A percentile compares a stretch with the other conserved stretches of the same genome.
phyloP scores from a whole-genome alignment of 2,888 invertebrate species.

The Schizotus pectinicornis region DNA sequence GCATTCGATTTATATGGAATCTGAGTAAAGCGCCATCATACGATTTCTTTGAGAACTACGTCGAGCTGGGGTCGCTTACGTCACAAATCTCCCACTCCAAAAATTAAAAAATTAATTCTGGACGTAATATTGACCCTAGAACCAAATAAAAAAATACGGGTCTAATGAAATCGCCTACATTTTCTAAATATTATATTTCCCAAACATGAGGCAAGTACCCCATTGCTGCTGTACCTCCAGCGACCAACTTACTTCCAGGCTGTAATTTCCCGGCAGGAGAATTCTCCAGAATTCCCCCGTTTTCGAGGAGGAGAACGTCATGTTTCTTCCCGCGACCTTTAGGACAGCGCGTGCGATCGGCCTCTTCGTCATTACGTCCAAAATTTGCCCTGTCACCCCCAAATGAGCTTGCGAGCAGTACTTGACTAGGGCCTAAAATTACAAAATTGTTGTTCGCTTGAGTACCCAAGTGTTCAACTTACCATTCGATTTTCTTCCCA shows the following conservation, averaged over 20 bases:
- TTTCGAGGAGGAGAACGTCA: conserved; percentile 62
- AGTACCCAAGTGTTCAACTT: conserved; percentile 25
- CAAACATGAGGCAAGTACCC: too few species aligned
- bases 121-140: too few species aligned
- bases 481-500: conserved; percentile 68
- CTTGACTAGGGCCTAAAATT: conserved; percentile 61
- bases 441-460: background rate
- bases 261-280: conserved; percentile 67
- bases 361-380: conserved; percentile 57
- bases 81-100: too few species aligned
- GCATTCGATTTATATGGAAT: too few species aligned
- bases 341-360: conserved; percentile 61
- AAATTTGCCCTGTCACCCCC: conserved; percentile 67
- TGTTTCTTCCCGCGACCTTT: conserved; percentile 63
- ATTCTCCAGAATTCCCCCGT: conserved; percentile 72
- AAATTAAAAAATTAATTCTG: too few species aligned
- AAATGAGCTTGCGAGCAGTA: conserved; percentile 63
- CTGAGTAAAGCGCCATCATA: too few species aligned
- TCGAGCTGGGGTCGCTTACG: too few species aligned
- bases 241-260: conserved; percentile 57
- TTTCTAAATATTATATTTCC: too few species aligned
- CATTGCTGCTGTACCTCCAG: too few species aligned
- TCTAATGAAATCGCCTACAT: too few species aligned
- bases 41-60: too few species aligned
- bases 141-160: too few species aligned